Percentiles rank a stretch among this genome's conserved stretches.
Conservation (phyloP, 2,888 invertebrate species). For the Patella caerulea region DNA sequence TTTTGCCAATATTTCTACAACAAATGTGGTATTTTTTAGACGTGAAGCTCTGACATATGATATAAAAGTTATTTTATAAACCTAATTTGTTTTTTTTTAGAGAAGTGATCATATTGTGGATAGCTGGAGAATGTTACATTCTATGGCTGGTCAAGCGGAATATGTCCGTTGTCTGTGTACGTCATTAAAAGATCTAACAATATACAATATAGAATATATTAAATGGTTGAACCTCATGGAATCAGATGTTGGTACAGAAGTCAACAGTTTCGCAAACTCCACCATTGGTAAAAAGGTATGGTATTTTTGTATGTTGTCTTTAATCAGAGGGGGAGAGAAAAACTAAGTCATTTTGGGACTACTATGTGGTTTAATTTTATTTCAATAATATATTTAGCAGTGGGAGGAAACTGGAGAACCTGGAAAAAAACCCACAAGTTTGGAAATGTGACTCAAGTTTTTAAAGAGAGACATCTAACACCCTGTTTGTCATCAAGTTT, state of each 20-base stretch:
- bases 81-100: constrained; percentile 29
- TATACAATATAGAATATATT: constrained; percentile 40
- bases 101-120: constrained; percentile 52
- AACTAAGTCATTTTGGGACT: too few relatives aligned
- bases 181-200: constrained; percentile 57
- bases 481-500: too few relatives aligned
- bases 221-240: constrained; percentile 22
- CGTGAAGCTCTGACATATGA: too few relatives aligned
- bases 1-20: too few relatives aligned
- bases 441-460: too few relatives aligned
- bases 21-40: too few relatives aligned
- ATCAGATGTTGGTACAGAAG: background rate
- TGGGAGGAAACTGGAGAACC: too few relatives aligned
- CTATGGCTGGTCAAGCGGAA: constrained; percentile 61
- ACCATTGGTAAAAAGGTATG: constrained; percentile 13
- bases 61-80: too few relatives aligned
- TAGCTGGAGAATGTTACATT: constrained; percentile 66
- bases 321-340: background rate
- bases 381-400: too few relatives aligned
- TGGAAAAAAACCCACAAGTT: too few relatives aligned
- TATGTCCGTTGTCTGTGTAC: constrained; percentile 60
- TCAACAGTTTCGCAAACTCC: background rate
- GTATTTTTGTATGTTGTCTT: background rate
- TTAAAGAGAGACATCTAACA: too few relatives aligned
- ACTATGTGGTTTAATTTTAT: too few relatives aligned